A percentile compares a stretch with the other conserved stretches of the same genome.
These are phyloP conservation scores for Argynnis bischoffii DNA, from an alignment of 2,888 invertebrate genomes.

Conservation along the genomic window DNA sequence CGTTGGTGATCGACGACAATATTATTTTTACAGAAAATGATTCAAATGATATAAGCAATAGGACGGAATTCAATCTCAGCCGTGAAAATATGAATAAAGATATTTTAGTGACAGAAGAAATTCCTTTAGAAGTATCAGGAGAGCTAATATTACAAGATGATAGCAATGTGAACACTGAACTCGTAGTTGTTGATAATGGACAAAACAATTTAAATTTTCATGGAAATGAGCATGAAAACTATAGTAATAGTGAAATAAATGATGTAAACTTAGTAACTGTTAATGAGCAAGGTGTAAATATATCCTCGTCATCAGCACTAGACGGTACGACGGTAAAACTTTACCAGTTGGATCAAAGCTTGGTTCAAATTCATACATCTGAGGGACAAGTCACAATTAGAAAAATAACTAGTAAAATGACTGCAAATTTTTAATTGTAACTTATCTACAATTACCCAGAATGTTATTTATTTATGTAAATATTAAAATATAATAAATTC, in stretches of 20 bases:
- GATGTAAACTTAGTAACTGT: slow-evolving; percentile 61
- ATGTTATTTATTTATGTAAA: too few species aligned
- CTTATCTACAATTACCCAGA: too few species aligned
- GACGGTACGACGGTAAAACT: slow-evolving; percentile 56
- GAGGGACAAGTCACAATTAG: slow-evolving; percentile 63
- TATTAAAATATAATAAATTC: too few species aligned
- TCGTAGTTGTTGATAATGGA: slow-evolving; percentile 55
- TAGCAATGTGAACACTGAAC: slow-evolving; percentile 52
- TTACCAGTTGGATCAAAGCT: slow-evolving; percentile 65
- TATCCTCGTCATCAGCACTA: slow-evolving; percentile 48
- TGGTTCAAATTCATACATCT: slow-evolving; percentile 62
- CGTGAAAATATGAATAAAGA: slow-evolving; percentile 25
- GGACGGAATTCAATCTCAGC: background rate
- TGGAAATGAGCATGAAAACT: slow-evolving; percentile 48
- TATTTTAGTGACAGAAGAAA: slow-evolving; percentile 46
- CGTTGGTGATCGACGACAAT: slow-evolving; percentile 29
- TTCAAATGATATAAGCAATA: slow-evolving; percentile 9
- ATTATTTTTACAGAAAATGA: slow-evolving; percentile 28
- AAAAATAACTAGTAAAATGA: slow-evolving; percentile 68
- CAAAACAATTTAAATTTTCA: slow-evolving; percentile 42
- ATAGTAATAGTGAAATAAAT: slow-evolving; percentile 45
- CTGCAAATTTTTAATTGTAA: slow-evolving; percentile 55
- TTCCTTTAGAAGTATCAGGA: slow-evolving; percentile 54
- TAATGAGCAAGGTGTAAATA: slow-evolving; percentile 56
- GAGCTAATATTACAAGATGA: slow-evolving; percentile 61